Percentiles rank a stretch among this genome's conserved stretches.
Evolutionary conservation across 2,888 invertebrate genomes (phyloP).

Genomic region (Drosophila phalerata): DNA sequence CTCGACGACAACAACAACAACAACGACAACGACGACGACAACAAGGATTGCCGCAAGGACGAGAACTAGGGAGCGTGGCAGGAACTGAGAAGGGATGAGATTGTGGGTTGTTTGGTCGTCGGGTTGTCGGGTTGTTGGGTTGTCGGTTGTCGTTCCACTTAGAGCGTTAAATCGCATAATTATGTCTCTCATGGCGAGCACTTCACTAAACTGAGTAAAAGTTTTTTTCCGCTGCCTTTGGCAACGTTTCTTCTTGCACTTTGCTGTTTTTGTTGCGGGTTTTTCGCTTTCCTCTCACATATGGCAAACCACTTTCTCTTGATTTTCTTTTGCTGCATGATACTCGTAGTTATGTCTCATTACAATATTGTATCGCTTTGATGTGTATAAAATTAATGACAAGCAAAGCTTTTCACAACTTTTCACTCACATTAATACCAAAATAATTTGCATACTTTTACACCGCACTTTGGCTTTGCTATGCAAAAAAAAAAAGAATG

Average conservation of each 20-base stretch:
- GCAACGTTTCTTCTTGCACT: conserved; percentile 40
- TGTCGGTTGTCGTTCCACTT: conserved; percentile 71
- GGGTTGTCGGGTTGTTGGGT: conserved; percentile 44
- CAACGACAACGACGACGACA: conserved; percentile 36
- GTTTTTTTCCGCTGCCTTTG: conserved; percentile 52
- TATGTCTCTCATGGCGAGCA: conserved; percentile 80
- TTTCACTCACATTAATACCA: conserved; percentile 58
- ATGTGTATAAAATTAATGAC: conserved; percentile 62
- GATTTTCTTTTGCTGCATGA: conserved; percentile 35
- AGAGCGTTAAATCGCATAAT: conserved; percentile 82
- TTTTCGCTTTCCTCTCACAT: conserved; percentile 43
- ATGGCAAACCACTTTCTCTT: conserved; percentile 44
- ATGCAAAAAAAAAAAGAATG: conserved; percentile 68
- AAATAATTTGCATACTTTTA: conserved; percentile 76
- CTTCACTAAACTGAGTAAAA: conserved; percentile 76
- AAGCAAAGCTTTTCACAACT: conserved; percentile 48
- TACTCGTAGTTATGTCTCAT: conserved; percentile 6
- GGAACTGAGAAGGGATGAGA: neutral
- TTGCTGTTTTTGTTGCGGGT: conserved; percentile 22
- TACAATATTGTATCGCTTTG: conserved; percentile 49
- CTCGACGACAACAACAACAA: conserved; percentile 26
- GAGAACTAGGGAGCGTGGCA: neutral
- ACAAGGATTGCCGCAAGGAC: conserved; percentile 14
- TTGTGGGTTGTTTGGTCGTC: conserved; percentile 38
- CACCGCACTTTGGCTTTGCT: conserved; percentile 28